Conservation (phyloP, 2,888 invertebrate species). For the Drosophila robusta region DNA sequence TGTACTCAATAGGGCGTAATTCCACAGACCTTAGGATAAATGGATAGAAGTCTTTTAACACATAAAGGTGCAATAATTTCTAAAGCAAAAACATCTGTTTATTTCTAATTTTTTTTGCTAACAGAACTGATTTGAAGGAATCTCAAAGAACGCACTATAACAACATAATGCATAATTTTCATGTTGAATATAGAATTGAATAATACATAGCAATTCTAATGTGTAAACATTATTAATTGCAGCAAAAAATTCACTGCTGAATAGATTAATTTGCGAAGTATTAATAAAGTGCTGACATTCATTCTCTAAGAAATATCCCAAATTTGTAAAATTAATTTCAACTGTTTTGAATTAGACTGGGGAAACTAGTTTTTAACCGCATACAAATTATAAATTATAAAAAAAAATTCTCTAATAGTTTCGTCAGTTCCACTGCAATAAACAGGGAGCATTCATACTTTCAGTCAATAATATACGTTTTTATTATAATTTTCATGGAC, state of each 20-base stretch:
- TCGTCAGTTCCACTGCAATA: constrained; percentile 42
- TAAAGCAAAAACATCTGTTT: constrained; percentile 40
- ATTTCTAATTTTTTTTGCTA: constrained; percentile 38
- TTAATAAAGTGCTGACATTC: constrained; percentile 18
- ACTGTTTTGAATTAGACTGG: constrained; percentile 10
- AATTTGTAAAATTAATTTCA: constrained; percentile 27
- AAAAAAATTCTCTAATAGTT: constrained; percentile 50
- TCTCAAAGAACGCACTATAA: constrained; percentile 59
- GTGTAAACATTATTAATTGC: constrained; percentile 12
- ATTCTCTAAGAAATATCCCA: constrained; percentile 19
- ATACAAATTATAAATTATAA: constrained; percentile 20
- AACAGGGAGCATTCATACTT: constrained; percentile 40
- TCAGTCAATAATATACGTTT: constrained; percentile 49
- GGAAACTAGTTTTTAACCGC: constrained; percentile 26
- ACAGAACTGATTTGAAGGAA: constrained; percentile 64
- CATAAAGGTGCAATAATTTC: constrained; percentile 68
- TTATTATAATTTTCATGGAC: constrained; percentile 55
- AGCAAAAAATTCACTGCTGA: not conserved
- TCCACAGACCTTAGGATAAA: constrained; percentile 41
- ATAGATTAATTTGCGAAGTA: constrained; percentile 14
- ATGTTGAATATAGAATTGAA: constrained; percentile 23
- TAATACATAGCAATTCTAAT: constrained; percentile 16
- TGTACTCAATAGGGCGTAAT: constrained; percentile 42
- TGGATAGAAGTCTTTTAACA: constrained; percentile 36
- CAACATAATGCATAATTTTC: constrained; percentile 25